Percentiles rank a stretch among this genome's conserved stretches.
phyloP scores from a whole-genome alignment of 2,888 invertebrate genomes.

The Graphium colonna region DNA sequence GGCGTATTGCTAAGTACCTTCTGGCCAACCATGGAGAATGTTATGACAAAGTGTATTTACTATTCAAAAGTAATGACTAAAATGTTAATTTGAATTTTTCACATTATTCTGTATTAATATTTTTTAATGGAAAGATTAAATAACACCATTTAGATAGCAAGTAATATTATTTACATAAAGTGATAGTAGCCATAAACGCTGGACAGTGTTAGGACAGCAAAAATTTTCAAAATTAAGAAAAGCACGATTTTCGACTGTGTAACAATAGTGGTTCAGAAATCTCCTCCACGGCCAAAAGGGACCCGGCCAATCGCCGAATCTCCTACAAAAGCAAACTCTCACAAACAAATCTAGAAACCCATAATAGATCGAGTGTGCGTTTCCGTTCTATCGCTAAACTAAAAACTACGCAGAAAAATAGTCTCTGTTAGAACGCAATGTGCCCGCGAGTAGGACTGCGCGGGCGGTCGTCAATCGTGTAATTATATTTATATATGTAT shows the following conservation, averaged over 20 bases:
- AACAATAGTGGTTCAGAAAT: neutral
- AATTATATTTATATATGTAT: neutral
- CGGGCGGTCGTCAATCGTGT: conserved; percentile 25
- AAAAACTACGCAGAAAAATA: conserved; percentile 30
- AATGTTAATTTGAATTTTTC: no score
- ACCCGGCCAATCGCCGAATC: conserved; percentile 34
- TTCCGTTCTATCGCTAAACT: conserved; percentile 37
- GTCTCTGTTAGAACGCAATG: conserved; percentile 29
- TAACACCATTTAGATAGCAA: neutral
- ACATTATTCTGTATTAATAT: neutral
- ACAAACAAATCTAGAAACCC: conserved; percentile 64
- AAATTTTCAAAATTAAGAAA: neutral
- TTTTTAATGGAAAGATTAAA: neutral
- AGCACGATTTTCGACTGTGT: conserved; percentile 14
- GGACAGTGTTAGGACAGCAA: neutral
- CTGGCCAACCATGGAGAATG: conserved; percentile 5
- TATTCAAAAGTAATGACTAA: neutral
- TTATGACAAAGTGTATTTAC: neutral
- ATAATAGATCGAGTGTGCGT: conserved; percentile 59
- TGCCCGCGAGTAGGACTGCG: conserved; percentile 17
- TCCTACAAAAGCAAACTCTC: conserved; percentile 68
- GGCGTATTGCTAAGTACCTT: conserved; percentile 23
- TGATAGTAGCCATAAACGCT: neutral
- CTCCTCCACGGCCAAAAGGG: conserved; percentile 16
- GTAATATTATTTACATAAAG: neutral